A percentile compares a stretch with the other conserved stretches of the same genome.
These are phyloP conservation scores for Tursiops truncatus DNA, from an alignment of 2,113 vertebrate species.

Conservation along the genomic window DNA sequence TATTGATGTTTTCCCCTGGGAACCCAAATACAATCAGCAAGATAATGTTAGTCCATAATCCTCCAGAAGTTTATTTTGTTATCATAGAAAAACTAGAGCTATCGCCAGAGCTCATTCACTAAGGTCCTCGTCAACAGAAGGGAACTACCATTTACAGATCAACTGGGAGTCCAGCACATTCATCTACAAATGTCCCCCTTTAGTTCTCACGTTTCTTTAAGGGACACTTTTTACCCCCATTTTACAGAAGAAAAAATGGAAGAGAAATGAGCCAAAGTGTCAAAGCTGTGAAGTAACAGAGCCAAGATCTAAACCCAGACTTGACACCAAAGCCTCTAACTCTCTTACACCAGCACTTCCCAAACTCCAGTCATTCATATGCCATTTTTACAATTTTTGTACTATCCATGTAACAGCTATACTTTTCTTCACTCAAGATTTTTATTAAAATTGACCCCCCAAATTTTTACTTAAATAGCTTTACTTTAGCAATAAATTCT, in stretches of 20 bases:
- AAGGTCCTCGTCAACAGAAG: neutral
- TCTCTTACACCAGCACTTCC: neutral
- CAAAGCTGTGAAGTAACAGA: neutral
- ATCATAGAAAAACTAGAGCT: neutral
- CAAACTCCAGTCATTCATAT: neutral
- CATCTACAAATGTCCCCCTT: neutral
- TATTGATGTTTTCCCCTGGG: slow-evolving; percentile 98
- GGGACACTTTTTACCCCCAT: neutral
- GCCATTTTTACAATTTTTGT: neutral
- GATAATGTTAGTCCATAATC: neutral
- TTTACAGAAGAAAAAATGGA: neutral
- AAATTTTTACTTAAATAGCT: neutral
- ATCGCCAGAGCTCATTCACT: neutral
- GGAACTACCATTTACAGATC: neutral
- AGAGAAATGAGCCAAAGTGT: neutral
- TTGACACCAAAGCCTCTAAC: neutral
- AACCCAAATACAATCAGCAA: slow-evolving; percentile 35
- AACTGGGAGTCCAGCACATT: neutral
- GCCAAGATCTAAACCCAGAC: neutral
- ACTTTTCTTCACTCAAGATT: neutral
- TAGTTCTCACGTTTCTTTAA: neutral
- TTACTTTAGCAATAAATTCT: neutral
- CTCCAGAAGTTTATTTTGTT: neutral
- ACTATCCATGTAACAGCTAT: neutral
- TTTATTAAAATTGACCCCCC: neutral